Evolutionary conservation across 1,140 invertebrate genomes (phyloP).

Genomic region (Diorhabda sublineata): DNA sequence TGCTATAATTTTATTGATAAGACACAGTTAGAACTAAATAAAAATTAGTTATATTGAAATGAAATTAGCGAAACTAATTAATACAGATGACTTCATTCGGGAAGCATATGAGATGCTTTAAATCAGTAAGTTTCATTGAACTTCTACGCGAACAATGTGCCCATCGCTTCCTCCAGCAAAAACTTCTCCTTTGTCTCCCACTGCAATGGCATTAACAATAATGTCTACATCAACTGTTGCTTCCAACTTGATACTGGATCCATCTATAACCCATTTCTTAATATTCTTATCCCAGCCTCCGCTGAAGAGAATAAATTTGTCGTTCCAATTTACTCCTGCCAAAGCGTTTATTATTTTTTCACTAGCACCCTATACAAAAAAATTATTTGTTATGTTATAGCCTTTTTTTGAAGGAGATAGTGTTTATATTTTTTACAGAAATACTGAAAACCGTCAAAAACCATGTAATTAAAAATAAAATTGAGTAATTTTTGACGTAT

Average conservation of each 20-base stretch:
- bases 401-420: too few relatives aligned
- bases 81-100: too few relatives aligned
- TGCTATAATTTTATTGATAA: too few relatives aligned
- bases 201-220: conserved; percentile 45
- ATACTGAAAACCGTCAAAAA: too few relatives aligned
- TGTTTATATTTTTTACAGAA: too few relatives aligned
- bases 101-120: too few relatives aligned
- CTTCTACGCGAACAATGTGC: conserved; percentile 41
- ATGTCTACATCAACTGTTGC: conserved; percentile 37
- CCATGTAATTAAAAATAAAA: too few relatives aligned
- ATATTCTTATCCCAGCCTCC: conserved; percentile 50
- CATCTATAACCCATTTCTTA: conserved; percentile 47
- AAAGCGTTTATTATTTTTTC: conserved; percentile 49
- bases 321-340: conserved; percentile 33
- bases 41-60: too few relatives aligned
- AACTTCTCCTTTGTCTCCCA: conserved; percentile 41
- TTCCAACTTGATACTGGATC: conserved; percentile 31
- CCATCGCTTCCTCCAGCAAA: conserved; percentile 49
- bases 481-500: too few relatives aligned
- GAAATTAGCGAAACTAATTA: too few relatives aligned
- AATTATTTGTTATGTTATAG: too few relatives aligned
- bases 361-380: conserved; percentile 40
- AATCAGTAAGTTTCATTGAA: not conserved
- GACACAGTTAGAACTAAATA: too few relatives aligned
- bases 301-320: conserved; percentile 44